Evolutionary conservation across 2,113 vertebrate species (phyloP), one percentile per base, ranked within the genome.

Genomic region (Alaudala cheleensis): DNA sequence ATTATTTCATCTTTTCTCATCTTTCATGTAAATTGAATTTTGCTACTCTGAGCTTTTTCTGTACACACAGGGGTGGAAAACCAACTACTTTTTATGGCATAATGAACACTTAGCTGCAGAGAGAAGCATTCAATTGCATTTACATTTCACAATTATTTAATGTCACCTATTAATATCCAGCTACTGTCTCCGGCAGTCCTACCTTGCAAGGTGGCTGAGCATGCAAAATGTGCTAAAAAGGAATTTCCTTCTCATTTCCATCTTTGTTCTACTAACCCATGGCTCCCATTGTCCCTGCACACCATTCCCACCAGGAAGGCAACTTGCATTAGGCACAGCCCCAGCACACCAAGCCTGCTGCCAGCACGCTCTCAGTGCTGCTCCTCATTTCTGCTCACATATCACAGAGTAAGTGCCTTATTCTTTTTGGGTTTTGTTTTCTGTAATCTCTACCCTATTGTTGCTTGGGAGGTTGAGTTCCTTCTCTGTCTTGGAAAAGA

Each of bases 1-100:
- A 97, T 92, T 95, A 91, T 91, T 97, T 96, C 64, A 83, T 91
- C 78, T 92, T 86, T 94, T 88, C 83, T 94, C 93, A 93, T 79
- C 60, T 91, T 92, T 93, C 91, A 95, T 66, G 64, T 71, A 94
- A 88, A 93, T 86, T 92, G 81, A 90, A 92, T 95, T 92, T 89
- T 88, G 93, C 94, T 84, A 72, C 86, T 84, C 39, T 62, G 88
- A 93, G 56, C 33, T 58, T 39, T 62, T 91, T 96, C 67, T 88
- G 37, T 31, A 62, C 58, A 90, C 76, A 88, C 24, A 65, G 45
- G 23, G 69, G 62, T 83, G 28, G 53, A 39, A 95, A 93, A 81
- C 5, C 71, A 93, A 65, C 90, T 71, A 66, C 77, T 88, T 94
- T 91, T 96, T 88, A 81, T 67, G 58, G 86, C 74, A 88, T 84